Evolutionary conservation across 92 coral and sea anemone genomes (phyloP).

Genomic region (Montipora capitata): DNA sequence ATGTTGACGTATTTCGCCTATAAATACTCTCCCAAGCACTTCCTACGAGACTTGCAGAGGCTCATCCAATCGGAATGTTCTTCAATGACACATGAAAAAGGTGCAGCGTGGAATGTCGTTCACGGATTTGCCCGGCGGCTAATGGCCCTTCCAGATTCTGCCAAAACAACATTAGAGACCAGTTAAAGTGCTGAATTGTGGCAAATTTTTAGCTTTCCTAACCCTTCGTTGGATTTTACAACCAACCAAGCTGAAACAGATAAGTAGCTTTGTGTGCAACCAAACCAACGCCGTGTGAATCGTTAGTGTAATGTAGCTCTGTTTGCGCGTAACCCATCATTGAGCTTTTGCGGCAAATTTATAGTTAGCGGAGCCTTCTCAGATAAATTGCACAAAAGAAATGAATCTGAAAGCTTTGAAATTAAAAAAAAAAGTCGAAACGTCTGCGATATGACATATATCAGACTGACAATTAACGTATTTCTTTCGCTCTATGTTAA

Average conservation of each 20-base stretch:
- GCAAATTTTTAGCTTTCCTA: slow-evolving; percentile 14
- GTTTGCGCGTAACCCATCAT: too few relatives aligned
- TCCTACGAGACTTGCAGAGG: slow-evolving; percentile 5
- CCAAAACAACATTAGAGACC: neutral
- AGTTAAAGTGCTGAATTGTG: slow-evolving; percentile 7
- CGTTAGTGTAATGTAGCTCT: neutral
- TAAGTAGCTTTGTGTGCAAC: neutral
- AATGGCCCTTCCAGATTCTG: slow-evolving; percentile 24
- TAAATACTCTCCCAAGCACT: neutral
- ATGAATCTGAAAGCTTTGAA: neutral
- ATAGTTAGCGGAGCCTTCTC: slow-evolving; percentile 2
- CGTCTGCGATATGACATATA: neutral
- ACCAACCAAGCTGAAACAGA: neutral
- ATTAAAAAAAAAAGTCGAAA: neutral
- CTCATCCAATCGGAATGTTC: neutral
- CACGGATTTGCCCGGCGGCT: neutral
- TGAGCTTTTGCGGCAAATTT: slow-evolving; percentile 3
- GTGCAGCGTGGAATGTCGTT: neutral
- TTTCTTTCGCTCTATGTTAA: neutral
- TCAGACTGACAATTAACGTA: too few relatives aligned
- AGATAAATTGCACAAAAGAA: neutral
- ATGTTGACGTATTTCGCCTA: neutral
- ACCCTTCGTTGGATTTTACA: slow-evolving; percentile 3
- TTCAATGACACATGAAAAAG: slow-evolving; percentile 17
- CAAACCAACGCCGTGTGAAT: slow-evolving; percentile 9